Percentiles rank a stretch among this genome's conserved stretches.
Conservation (phyloP, 2,113 vertebrate species). For the Vulpes ferrilata region DNA sequence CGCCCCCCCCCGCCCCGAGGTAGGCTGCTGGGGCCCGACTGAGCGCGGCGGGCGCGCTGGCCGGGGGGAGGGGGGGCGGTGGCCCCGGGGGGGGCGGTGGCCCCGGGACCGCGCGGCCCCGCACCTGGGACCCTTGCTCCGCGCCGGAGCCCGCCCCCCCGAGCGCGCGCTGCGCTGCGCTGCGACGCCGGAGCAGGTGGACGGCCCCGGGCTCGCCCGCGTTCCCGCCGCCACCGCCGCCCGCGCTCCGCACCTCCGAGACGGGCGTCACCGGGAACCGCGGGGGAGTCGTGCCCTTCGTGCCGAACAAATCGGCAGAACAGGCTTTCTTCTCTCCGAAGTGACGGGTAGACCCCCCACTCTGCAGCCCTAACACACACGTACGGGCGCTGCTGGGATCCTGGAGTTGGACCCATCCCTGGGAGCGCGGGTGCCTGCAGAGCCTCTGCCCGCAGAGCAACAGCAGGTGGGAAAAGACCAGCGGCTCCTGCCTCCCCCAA, state of each 20-base stretch:
- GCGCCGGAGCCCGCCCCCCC: not conserved
- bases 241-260: not conserved
- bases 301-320: not conserved
- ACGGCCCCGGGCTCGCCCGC: not conserved
- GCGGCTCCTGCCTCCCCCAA: not conserved
- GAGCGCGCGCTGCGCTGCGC: not conserved
- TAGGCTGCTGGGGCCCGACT: no score
- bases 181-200: not conserved
- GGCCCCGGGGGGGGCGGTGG: rapidly evolving
- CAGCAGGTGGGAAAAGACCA: not conserved
- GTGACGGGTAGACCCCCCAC: not conserved
- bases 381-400: not conserved
- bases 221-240: not conserved
- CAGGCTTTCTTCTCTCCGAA: not conserved
- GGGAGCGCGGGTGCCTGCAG: not conserved
- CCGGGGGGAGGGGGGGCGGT: rapidly evolving
- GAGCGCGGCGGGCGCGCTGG: rapidly evolving
- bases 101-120: rapidly evolving
- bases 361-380: not conserved
- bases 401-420: not conserved
- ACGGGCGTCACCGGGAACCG: not conserved
- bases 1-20: no score
- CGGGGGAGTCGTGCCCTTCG: not conserved
- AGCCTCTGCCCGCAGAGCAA: not conserved
- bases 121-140: not conserved